These are phyloP conservation scores for Gryllus longicercus DNA, from an alignment of 2,888 invertebrate genomes.

Conservation along the genomic window DNA sequence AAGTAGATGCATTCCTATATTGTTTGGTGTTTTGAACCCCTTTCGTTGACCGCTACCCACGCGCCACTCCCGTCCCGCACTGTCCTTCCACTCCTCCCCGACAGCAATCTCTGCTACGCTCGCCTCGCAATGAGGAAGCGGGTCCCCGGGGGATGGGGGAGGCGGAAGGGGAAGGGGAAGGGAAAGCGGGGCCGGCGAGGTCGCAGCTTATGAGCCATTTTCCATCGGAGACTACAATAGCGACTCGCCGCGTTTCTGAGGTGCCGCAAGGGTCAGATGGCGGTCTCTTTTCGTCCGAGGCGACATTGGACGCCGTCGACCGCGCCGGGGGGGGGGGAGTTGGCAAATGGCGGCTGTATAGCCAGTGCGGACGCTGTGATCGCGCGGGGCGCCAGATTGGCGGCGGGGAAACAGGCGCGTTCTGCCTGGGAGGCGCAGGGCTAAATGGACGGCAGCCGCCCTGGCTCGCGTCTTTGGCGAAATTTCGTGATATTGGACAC, in stretches of 20 bases:
- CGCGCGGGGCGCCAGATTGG: no score
- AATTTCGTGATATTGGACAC: no score
- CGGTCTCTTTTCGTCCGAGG: not conserved
- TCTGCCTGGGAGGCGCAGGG: no score
- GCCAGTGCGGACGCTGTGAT: no score
- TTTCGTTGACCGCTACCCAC: not conserved
- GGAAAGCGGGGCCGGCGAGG: not conserved
- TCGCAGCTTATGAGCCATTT: not conserved
- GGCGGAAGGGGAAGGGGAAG: not conserved
- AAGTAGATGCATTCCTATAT: no score
- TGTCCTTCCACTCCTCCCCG: not conserved
- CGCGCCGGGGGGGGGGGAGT: no score
- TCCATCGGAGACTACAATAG: not conserved
- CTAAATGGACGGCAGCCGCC: no score
- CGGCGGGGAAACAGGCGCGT: no score
- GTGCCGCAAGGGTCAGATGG: conserved; percentile 6
- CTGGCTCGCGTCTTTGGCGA: no score
- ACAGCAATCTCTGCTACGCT: not conserved
- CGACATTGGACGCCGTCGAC: no score
- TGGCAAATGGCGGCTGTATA: no score
- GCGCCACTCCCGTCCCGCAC: not conserved
- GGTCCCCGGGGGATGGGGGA: not conserved
- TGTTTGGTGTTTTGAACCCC: not conserved
- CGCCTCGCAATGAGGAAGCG: not conserved
- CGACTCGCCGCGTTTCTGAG: not conserved